phyloP scores from a whole-genome alignment of 2,113 vertebrate genomes.

The Rhodinocichla rosea region DNA sequence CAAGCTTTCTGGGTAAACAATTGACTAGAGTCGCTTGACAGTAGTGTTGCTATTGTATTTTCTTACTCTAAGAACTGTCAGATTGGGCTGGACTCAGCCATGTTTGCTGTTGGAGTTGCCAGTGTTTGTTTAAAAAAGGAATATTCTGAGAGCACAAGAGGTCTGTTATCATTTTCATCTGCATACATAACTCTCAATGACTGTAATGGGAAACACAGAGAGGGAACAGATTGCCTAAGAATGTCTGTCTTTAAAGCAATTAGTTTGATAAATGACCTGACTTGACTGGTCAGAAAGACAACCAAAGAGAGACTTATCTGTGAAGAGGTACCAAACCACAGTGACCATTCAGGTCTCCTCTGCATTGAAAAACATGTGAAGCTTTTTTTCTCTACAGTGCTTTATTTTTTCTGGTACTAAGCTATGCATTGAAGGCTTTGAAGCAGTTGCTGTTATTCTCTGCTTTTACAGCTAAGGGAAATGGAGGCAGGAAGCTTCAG shows the following conservation, averaged over 20 bases:
- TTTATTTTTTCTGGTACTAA: not conserved
- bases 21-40: not conserved
- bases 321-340: not conserved
- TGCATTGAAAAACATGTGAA: not conserved
- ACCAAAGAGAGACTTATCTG: slow-evolving; percentile 7
- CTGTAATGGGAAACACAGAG: slow-evolving; percentile 35
- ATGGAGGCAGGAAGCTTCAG: not conserved
- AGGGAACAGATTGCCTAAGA: slow-evolving; percentile 66
- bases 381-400: not conserved
- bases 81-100: not conserved
- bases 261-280: slow-evolving; percentile 43
- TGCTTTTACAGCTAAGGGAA: not conserved
- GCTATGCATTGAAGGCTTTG: not conserved
- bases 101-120: not conserved
- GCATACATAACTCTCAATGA: slow-evolving; percentile 54
- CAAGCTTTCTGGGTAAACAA: not conserved
- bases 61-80: not conserved
- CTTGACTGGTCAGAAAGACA: slow-evolving; percentile 22
- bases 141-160: not conserved
- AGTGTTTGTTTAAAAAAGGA: slow-evolving; percentile 24
- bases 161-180: slow-evolving; percentile 55
- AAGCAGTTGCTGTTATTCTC: not conserved
- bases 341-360: not conserved
- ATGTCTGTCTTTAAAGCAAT: slow-evolving; percentile 59
- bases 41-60: not conserved